Evolutionary conservation across 2,113 vertebrate species (phyloP).

Genomic region (Ciconia boyciana): DNA sequence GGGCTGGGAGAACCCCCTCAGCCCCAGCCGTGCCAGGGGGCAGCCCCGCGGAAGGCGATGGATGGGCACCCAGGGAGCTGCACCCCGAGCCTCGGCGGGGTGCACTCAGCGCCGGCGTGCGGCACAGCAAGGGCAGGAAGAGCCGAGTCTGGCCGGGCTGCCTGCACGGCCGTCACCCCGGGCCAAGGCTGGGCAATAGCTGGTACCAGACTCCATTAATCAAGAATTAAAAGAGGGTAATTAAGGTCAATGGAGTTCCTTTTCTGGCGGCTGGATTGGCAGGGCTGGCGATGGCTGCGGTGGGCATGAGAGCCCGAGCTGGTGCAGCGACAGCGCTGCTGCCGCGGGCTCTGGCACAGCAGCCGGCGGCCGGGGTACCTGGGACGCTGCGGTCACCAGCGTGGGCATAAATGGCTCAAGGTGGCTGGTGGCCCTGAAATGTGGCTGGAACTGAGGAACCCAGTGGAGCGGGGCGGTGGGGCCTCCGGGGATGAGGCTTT

Average conservation of each 20-base stretch:
- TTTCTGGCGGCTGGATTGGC: neutral
- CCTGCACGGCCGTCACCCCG: accelerated
- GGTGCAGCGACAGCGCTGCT: accelerated
- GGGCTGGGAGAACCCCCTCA: neutral
- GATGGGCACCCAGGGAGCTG: neutral
- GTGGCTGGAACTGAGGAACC: neutral
- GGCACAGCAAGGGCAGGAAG: too few relatives aligned
- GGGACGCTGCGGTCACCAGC: too few relatives aligned
- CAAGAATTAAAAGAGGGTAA: neutral
- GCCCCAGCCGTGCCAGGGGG: accelerated
- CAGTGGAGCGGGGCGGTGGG: accelerated
- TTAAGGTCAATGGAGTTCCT: too few relatives aligned
- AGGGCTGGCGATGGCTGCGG: neutral
- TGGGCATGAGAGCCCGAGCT: accelerated
- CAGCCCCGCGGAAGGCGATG: neutral
- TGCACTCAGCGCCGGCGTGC: neutral
- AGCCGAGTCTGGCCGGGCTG: too few relatives aligned
- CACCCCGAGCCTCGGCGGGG: accelerated
- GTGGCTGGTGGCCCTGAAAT: neutral
- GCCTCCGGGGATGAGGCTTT: too few relatives aligned
- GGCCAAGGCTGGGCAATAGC: neutral
- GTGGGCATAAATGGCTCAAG: accelerated
- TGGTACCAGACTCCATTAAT: neutral
- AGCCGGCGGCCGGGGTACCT: neutral
- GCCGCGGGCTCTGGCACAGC: neutral